Evolutionary conservation across 2,113 vertebrate genomes (phyloP).

Genomic region (Chamaea fasciata): DNA sequence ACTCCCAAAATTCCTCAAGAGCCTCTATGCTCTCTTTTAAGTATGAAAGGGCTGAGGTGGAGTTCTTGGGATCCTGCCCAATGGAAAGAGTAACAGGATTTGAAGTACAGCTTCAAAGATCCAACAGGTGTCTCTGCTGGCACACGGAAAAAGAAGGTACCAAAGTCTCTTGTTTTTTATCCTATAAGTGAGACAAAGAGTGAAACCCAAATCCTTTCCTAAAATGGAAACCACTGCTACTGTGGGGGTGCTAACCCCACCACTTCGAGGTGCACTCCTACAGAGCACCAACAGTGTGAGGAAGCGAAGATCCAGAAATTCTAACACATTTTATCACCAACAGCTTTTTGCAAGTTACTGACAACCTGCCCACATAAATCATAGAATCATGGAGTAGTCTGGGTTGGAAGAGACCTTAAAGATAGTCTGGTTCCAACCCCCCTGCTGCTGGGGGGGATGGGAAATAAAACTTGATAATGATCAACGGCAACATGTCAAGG

Average conservation of each 20-base stretch:
- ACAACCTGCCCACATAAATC: fast-evolving
- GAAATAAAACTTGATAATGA: neutral
- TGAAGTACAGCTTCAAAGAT: neutral
- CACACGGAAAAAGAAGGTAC: neutral
- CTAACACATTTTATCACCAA: neutral
- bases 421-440: neutral
- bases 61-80: neutral
- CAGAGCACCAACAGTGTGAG: neutral
- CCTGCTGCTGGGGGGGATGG: neutral
- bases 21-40: neutral
- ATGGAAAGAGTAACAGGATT: neutral
- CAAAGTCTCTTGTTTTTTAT: neutral
- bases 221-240: neutral
- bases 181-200: neutral
- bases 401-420: neutral
- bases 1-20: neutral
- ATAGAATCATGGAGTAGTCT: neutral
- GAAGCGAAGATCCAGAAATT: neutral
- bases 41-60: neutral
- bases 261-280: neutral
- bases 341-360: neutral
- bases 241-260: neutral
- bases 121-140: neutral
- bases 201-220: neutral
- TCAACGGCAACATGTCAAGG: neutral